Base-by-base conservation (phyloP, 2,113 vertebrate genomes). In the Megaptera novaeangliae region DNA sequence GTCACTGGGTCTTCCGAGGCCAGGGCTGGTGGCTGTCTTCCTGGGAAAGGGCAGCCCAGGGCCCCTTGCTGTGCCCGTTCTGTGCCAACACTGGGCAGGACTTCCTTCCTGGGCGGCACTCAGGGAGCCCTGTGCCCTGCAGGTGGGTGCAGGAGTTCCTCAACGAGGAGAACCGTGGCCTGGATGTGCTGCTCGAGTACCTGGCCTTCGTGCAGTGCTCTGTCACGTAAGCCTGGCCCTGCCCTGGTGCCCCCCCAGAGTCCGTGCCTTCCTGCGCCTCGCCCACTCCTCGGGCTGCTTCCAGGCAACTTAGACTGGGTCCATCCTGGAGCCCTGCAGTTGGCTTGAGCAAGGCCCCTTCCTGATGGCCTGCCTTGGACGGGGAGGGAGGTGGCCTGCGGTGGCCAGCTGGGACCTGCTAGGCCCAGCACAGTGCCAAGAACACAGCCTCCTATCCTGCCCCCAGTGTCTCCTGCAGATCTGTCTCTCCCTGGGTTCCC, bases 111-210 rank as follows among this genome's bases (percentile, higher is more conserved):
- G 77, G 69, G 41, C 29, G 63, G 64, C 17, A 29, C 92, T 97
- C 20, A 81, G 23, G 36, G 82, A 71, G 63, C 20, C 7, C 23
- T 80, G 91, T 55, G 63, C 10, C 78, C 92, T 12, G 14, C 97
- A 99, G 99, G 82, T 99, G 99, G 99, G 99, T 99, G 81, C 98
- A 99, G 97, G 99, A 99, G 95, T 99, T 99, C 96, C 99, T 99
- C 27, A 99, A 99, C 5, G 99, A 99, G 71, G 99, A 99, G 95
- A 99, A 99, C 97, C 99, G 98, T 1, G 99, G 99, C 7, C 98
- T 99, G 96, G 99, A 99, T 0, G 99, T 99, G 82, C 98, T 99
- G 3, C 99, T 99, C n/a, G 99, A 99, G 59, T 99, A 99, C 93
- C 98, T 99, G 77, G 99, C 99, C 49, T 99, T 99, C 0, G 99